A percentile compares a stretch with the other conserved stretches of the same genome.
These are phyloP conservation scores for Dromius quadrimaculatus DNA, from an alignment of 2,888 invertebrate species.

Conservation along the genomic window DNA sequence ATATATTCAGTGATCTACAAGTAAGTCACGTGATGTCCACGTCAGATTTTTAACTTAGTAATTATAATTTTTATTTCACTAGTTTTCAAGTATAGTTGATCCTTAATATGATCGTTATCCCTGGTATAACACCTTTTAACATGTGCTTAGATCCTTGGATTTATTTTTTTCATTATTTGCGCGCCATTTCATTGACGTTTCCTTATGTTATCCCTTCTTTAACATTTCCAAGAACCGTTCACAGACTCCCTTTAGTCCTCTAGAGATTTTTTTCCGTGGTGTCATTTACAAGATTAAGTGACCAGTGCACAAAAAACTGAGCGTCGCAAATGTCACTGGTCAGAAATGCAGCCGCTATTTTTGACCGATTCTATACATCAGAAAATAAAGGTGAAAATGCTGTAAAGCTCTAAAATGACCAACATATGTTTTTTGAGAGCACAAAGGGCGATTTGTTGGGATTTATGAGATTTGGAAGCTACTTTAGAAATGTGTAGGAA, in stretches of 20 bases:
- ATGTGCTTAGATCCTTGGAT: too few relatives aligned
- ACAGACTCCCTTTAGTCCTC: background rate
- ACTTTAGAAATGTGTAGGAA: too few relatives aligned
- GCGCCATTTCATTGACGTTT: conserved; percentile 1
- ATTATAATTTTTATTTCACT: too few relatives aligned
- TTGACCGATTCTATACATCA: background rate
- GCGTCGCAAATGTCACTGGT: conserved; percentile 26
- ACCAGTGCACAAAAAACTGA: conserved; percentile 55
- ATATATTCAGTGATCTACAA: too few relatives aligned
- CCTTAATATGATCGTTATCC: too few relatives aligned
- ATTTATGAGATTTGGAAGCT: too few relatives aligned
- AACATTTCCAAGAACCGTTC: conserved; percentile 3
- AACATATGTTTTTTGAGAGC: conserved; percentile 29
- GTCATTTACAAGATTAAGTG: conserved; percentile 57
- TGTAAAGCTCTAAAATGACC: background rate
- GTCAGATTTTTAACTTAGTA: too few relatives aligned
- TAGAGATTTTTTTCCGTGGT: conserved; percentile 47
- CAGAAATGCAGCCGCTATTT: conserved; percentile 24
- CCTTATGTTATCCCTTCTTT: conserved; percentile 17
- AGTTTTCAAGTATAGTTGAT: too few relatives aligned
- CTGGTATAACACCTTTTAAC: too few relatives aligned
- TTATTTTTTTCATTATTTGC: background rate
- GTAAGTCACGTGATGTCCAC: too few relatives aligned
- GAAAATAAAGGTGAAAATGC: conserved; percentile 24
- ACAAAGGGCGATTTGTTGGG: conserved; percentile 10